A percentile compares a stretch with the other conserved stretches of the same genome.
phyloP scores from a whole-genome alignment of 2,113 vertebrate genomes.

The Chaetops frenatus region DNA sequence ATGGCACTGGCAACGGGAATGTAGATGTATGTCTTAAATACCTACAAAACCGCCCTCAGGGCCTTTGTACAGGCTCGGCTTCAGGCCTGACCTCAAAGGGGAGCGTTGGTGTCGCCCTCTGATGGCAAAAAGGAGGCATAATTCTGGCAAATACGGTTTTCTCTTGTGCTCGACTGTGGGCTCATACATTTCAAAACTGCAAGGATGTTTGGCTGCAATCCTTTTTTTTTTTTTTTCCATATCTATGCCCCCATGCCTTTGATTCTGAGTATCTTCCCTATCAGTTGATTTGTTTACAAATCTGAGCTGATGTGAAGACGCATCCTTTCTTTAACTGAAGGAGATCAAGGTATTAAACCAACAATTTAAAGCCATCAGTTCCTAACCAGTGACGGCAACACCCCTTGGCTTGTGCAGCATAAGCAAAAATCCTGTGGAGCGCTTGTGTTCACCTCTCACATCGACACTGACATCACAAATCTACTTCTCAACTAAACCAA shows the following conservation, averaged over 20 bases:
- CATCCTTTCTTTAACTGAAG: conserved; percentile 37
- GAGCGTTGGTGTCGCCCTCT: conserved; percentile 42
- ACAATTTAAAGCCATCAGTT: conserved; percentile 53
- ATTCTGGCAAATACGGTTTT: background rate
- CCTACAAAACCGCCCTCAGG: background rate
- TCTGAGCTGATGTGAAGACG: conserved; percentile 36
- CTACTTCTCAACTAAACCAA: conserved; percentile 54
- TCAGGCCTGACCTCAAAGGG: conserved; percentile 18
- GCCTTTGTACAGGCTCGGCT: background rate
- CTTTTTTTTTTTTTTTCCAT: background rate
- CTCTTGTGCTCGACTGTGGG: background rate
- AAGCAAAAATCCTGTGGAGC: conserved; percentile 30
- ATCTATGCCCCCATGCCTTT: background rate
- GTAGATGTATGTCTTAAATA: background rate
- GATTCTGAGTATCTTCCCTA: conserved; percentile 11
- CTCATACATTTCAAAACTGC: background rate
- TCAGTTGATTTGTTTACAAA: conserved; percentile 55
- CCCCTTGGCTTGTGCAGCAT: conserved; percentile 42
- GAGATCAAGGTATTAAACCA: conserved; percentile 52
- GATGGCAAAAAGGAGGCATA: conserved; percentile 8
- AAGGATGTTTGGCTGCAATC: background rate
- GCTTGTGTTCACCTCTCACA: conserved; percentile 51
- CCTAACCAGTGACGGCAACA: conserved; percentile 35
- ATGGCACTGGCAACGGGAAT: background rate
- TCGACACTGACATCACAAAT: conserved; percentile 49